Percentiles rank a stretch among this genome's conserved stretches.
Conservation (phyloP, 2,113 vertebrate genomes). For the Oncorhynchus nerka region DNA sequence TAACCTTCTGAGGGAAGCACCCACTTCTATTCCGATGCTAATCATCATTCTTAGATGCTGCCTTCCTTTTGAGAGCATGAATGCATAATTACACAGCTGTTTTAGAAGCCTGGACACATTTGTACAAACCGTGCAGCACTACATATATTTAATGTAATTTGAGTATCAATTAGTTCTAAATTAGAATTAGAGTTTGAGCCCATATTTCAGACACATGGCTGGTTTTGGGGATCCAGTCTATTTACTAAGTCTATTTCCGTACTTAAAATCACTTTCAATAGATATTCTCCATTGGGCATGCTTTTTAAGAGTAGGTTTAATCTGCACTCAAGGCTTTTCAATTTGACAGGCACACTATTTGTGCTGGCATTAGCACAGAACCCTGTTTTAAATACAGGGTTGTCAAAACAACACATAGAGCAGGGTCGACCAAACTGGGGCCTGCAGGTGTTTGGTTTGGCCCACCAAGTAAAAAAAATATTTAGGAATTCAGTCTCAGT, state of each 20-base stretch:
- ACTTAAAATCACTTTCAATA: background rate
- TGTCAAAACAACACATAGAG: too few species aligned
- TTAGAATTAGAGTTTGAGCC: background rate
- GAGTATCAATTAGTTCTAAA: background rate
- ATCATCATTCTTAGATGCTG: background rate
- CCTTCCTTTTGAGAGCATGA: conserved; percentile 20
- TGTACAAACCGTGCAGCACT: background rate
- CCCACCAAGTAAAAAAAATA: too few species aligned
- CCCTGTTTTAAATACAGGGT: too few species aligned
- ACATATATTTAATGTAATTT: background rate
- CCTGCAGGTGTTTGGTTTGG: too few species aligned
- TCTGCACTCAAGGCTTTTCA: too few species aligned
- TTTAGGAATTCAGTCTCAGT: too few species aligned
- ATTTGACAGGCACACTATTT: background rate
- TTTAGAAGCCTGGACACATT: background rate
- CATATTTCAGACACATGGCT: conserved; percentile 10
- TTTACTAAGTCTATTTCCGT: too few species aligned
- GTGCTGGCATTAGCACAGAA: background rate
- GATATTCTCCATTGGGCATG: background rate
- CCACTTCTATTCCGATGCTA: conserved; percentile 34
- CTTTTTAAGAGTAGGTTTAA: too few species aligned
- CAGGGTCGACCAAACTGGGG: too few species aligned
- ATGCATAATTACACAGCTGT: conserved; percentile 27
- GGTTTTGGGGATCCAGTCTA: too few species aligned
- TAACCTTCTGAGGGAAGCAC: conserved; percentile 2